phyloP scores from a whole-genome alignment of 2,888 invertebrate species.

The Cosmia pyralina region DNA sequence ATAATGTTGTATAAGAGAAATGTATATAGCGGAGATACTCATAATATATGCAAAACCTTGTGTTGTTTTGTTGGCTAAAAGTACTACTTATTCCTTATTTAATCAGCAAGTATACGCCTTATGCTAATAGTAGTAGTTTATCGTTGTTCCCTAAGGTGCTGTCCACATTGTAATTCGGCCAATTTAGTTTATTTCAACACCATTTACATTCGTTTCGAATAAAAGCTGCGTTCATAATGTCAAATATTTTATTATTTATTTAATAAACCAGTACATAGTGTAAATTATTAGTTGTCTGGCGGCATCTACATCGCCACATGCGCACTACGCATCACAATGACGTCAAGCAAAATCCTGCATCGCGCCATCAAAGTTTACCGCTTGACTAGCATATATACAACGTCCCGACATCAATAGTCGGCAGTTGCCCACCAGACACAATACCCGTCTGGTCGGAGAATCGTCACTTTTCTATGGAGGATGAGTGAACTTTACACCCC shows the following conservation, averaged over 20 bases:
- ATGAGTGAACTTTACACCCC: no score
- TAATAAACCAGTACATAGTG: no score
- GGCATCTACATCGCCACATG: background rate
- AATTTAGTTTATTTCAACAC: constrained; percentile 24
- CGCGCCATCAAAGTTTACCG: background rate
- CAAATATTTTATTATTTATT: background rate
- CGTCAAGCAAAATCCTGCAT: background rate
- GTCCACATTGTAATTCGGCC: constrained; percentile 49
- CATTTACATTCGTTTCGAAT: constrained; percentile 4
- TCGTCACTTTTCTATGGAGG: no score
- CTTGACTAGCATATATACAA: background rate
- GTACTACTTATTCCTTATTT: background rate
- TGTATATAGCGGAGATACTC: no score
- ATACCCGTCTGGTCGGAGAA: no score
- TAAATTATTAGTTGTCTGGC: background rate
- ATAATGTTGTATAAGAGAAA: no score
- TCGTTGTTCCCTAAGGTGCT: constrained; percentile 27
- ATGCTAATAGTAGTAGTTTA: constrained; percentile 29
- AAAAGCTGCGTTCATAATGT: constrained; percentile 36
- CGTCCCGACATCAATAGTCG: no score
- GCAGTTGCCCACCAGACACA: no score
- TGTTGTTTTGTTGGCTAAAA: no score
- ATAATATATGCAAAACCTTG: no score
- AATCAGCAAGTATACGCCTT: constrained; percentile 24
- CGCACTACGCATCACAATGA: background rate